Percentiles rank a stretch among this genome's conserved stretches.
Conservation (phyloP, 2,113 vertebrate species). For the Mustela nigripes region DNA sequence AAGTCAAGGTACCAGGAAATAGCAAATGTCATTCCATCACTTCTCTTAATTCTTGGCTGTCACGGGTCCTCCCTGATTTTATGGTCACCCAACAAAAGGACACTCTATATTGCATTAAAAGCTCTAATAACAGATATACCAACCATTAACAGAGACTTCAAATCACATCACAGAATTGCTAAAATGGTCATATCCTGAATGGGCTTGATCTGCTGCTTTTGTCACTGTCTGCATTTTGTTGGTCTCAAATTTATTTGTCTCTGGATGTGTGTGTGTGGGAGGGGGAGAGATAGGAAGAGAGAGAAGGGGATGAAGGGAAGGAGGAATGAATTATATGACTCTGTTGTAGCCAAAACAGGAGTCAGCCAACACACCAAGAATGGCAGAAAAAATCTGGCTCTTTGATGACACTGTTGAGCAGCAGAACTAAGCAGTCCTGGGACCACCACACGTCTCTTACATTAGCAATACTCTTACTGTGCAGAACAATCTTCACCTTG, state of each 20-base stretch:
- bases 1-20: neutral
- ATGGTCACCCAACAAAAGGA: neutral
- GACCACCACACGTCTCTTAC: neutral
- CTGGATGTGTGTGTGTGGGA: neutral
- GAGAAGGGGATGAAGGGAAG: no score
- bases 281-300: neutral
- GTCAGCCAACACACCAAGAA: neutral
- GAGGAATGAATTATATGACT: neutral
- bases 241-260: neutral
- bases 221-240: neutral
- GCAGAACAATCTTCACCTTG: neutral
- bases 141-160: neutral
- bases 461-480: neutral
- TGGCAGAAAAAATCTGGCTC: neutral
- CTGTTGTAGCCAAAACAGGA: neutral
- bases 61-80: neutral
- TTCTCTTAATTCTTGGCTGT: neutral
- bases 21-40: neutral
- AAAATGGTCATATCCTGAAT: neutral
- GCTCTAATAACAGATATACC: neutral
- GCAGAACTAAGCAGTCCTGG: neutral
- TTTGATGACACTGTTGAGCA: neutral
- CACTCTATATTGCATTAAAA: neutral
- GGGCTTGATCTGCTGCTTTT: neutral
- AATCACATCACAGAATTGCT: neutral